These are phyloP conservation scores for Antennarius striatus DNA, from an alignment of 2,113 vertebrate genomes.

Conservation along the genomic window DNA sequence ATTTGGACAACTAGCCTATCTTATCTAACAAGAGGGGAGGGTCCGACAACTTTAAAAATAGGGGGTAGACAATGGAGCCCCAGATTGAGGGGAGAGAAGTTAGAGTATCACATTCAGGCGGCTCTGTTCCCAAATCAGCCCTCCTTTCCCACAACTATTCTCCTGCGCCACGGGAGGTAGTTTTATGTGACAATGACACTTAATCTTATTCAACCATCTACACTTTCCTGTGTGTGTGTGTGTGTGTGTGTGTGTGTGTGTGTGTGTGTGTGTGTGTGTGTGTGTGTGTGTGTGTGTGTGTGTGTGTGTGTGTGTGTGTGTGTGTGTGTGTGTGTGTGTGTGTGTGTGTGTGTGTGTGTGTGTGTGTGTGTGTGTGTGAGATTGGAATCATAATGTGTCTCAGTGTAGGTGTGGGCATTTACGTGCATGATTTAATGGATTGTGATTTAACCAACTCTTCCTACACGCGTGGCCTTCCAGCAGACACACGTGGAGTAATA, in stretches of 20 bases:
- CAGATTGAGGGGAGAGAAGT: conserved; percentile 83
- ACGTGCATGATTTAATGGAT: conserved; percentile 11
- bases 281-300: too few relatives aligned
- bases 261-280: too few relatives aligned
- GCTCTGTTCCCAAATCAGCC: conserved; percentile 81
- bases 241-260: conserved; percentile 29
- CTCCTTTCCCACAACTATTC: conserved; percentile 78
- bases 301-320: conserved; percentile 8
- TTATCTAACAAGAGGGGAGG: conserved; percentile 83
- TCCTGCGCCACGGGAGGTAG: conserved; percentile 86
- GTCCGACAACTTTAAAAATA: conserved; percentile 84
- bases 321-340: conserved; percentile 19
- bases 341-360: conserved; percentile 3
- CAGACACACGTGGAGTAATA: not conserved
- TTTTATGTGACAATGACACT: conserved; percentile 91
- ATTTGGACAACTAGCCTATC: conserved; percentile 73
- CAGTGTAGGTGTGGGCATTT: conserved; percentile 44
- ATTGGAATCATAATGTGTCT: conserved; percentile 22
- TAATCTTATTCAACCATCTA: conserved; percentile 82
- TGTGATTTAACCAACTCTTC: not conserved
- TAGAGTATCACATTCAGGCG: conserved; percentile 82
- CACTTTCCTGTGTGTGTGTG: conserved; percentile 51
- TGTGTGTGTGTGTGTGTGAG: conserved; percentile 20
- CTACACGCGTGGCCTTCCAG: accelerated
- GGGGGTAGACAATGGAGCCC: conserved; percentile 78